Evolutionary conservation across 1,140 invertebrate species (phyloP).

Genomic region (Camponotus floridanus): DNA sequence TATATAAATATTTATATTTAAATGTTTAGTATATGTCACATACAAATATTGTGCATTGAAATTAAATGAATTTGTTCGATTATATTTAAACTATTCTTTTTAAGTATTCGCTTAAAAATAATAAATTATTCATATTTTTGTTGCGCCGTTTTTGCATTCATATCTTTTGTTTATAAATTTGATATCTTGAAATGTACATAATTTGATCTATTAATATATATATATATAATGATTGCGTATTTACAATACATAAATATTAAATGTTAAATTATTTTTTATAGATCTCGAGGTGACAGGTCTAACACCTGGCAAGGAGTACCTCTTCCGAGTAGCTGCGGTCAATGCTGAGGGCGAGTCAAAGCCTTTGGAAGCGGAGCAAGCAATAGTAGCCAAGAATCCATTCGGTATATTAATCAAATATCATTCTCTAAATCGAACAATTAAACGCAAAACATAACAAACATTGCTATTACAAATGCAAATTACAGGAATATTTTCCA

Average conservation of each 20-base stretch:
- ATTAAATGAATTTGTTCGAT: background rate
- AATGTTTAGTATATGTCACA: too few species aligned
- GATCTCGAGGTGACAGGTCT: constrained; percentile 94
- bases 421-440: background rate
- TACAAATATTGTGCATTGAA: too few species aligned
- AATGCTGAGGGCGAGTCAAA: constrained; percentile 98
- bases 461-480: background rate
- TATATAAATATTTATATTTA: too few species aligned
- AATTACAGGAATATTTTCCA: background rate
- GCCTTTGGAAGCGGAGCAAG: constrained; percentile 94
- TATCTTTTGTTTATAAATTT: background rate
- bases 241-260: background rate
- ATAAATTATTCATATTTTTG: background rate
- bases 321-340: constrained; percentile 97
- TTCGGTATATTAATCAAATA: constrained; percentile 88
- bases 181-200: background rate
- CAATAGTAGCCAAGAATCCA: constrained; percentile 98
- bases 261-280: constrained; percentile 75
- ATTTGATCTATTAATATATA: background rate
- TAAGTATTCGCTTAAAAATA: background rate
- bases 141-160: too few species aligned
- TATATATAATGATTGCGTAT: background rate
- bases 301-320: constrained; percentile 96
- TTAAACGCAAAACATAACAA: background rate
- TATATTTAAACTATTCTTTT: background rate